Conservation (phyloP, 2,113 vertebrate species). For the Okapia johnstoni region DNA sequence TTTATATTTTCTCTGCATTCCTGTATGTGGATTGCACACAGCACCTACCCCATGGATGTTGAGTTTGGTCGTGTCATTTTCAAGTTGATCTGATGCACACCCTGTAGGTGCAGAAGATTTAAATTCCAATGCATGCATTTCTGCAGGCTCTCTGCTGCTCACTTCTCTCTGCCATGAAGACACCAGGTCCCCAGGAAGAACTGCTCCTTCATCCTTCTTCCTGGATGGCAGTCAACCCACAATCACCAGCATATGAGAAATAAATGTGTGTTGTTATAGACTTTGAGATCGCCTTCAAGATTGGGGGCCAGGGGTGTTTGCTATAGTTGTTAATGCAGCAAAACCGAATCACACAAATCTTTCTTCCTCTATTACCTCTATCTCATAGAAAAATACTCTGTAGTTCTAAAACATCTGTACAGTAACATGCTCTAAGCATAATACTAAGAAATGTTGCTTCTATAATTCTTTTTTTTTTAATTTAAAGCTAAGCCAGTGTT, state of each 20-base stretch:
- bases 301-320: not conserved
- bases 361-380: not conserved
- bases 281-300: not conserved
- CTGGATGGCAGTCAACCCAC: accelerated
- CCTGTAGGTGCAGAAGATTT: not conserved
- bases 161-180: not conserved
- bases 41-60: accelerated
- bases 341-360: not conserved
- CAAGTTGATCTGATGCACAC: not conserved
- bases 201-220: not conserved
- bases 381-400: not conserved
- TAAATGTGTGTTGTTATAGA: not conserved
- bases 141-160: not conserved
- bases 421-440: not conserved
- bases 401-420: not conserved
- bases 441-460: not conserved
- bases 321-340: not conserved
- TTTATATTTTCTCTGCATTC: not conserved
- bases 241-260: not conserved
- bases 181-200: not conserved
- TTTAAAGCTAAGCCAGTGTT: not conserved
- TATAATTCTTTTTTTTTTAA: not conserved
- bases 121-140: not conserved
- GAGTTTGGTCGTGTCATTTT: not conserved
- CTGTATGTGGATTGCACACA: not conserved